These are phyloP conservation scores for Andrena camellia DNA, from an alignment of 2,888 invertebrate species.

Conservation along the genomic window DNA sequence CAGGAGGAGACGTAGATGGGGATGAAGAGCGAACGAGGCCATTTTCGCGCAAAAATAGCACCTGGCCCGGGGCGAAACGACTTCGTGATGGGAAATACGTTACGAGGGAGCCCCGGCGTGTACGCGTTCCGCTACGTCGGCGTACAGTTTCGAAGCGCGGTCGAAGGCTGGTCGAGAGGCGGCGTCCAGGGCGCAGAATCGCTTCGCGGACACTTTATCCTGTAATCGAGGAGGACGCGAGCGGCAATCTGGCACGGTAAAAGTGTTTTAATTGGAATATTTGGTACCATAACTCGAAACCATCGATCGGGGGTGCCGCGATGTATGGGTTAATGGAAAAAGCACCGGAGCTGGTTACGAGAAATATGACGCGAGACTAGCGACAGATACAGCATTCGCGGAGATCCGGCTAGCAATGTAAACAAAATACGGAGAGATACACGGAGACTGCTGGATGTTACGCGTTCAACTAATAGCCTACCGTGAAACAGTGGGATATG, in stretches of 20 bases:
- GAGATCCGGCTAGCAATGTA: conserved; percentile 4
- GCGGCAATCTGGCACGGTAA: conserved; percentile 38
- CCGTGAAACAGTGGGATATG: not conserved
- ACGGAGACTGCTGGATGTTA: conserved; percentile 6
- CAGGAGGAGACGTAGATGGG: not conserved
- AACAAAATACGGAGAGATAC: not conserved
- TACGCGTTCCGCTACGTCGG: conserved; percentile 61
- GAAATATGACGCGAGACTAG: conserved; percentile 38
- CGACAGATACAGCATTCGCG: conserved; percentile 31
- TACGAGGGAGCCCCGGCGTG: conserved; percentile 58
- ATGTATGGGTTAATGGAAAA: conserved; percentile 47
- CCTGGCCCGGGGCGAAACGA: conserved; percentile 58
- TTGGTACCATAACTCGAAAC: conserved; percentile 32
- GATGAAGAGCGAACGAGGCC: conserved; percentile 62
- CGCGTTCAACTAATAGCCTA: conserved; percentile 19
- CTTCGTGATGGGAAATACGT: conserved; percentile 73
- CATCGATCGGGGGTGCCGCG: conserved; percentile 12
- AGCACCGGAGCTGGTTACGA: conserved; percentile 25
- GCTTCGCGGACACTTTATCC: not conserved
- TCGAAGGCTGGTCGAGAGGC: conserved; percentile 30
- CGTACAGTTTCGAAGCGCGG: conserved; percentile 49
- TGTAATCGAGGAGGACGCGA: conserved; percentile 22
- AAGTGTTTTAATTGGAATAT: conserved; percentile 59
- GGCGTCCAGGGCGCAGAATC: conserved; percentile 49
- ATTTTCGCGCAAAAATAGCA: conserved; percentile 67